Percentiles rank a stretch among this genome's conserved stretches.
phyloP scores from a whole-genome alignment of 2,113 vertebrate species.

The Promerops cafer region DNA sequence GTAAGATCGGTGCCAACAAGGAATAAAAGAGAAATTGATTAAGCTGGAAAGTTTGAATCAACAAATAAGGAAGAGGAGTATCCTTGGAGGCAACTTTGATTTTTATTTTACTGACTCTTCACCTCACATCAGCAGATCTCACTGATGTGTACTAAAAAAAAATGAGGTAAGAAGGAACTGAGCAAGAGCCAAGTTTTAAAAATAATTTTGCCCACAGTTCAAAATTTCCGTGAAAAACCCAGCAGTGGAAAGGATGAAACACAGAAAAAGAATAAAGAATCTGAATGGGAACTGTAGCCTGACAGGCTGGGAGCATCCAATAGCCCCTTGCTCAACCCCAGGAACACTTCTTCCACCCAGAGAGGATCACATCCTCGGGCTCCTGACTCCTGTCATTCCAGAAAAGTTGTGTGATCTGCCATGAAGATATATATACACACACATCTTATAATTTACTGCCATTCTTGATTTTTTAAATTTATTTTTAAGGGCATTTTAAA shows the following conservation, averaged over 20 bases:
- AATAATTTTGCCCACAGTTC: background rate
- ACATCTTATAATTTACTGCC: background rate
- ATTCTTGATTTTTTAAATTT: background rate
- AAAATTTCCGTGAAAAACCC: background rate
- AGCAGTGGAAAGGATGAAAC: background rate
- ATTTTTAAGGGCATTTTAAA: background rate
- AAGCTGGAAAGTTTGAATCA: background rate
- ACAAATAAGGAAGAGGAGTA: background rate
- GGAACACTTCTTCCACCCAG: background rate
- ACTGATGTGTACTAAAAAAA: background rate
- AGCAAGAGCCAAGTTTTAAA: background rate
- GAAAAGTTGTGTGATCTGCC: background rate
- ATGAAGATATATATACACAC: fast-evolving
- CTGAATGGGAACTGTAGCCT: background rate
- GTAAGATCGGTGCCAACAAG: background rate
- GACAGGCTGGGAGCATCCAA: background rate
- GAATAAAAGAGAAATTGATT: background rate
- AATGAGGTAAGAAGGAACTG: background rate
- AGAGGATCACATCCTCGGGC: background rate
- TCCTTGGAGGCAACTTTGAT: background rate
- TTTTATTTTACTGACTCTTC: background rate
- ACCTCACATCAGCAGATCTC: background rate
- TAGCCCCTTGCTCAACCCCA: background rate
- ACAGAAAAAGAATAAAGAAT: background rate
- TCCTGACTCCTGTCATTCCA: background rate